These are phyloP conservation scores for Lasioglossum villosulum DNA, from an alignment of 2,888 invertebrate species.

Conservation along the genomic window DNA sequence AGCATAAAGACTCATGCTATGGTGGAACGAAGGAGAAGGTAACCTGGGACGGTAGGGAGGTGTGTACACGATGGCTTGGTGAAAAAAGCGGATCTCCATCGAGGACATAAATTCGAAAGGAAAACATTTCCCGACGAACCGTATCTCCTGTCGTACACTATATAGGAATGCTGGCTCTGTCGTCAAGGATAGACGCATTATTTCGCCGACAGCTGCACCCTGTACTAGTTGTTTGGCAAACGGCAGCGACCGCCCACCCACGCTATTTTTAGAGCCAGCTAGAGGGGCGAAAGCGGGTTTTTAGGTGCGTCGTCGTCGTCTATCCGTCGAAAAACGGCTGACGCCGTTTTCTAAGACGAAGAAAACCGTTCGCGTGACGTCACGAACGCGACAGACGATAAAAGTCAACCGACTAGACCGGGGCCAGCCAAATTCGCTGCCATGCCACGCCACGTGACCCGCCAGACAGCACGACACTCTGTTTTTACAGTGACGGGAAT, in stretches of 20 bases:
- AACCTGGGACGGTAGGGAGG: constrained; percentile 2
- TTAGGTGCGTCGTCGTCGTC: constrained; percentile 44
- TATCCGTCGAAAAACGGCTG: constrained; percentile 47
- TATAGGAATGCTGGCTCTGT: constrained; percentile 45
- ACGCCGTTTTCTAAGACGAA: constrained; percentile 45
- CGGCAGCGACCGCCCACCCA: constrained; percentile 79
- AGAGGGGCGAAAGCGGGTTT: constrained; percentile 57
- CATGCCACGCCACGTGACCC: background rate
- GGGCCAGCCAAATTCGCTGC: constrained; percentile 1
- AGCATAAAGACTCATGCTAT: constrained; percentile 13
- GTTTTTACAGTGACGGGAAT: constrained; percentile 10
- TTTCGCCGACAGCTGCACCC: constrained; percentile 76
- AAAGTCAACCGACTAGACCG: constrained; percentile 10
- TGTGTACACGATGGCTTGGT: background rate
- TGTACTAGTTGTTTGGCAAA: constrained; percentile 75
- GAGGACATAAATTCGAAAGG: constrained; percentile 29
- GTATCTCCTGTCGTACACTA: constrained; percentile 21
- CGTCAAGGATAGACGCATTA: constrained; percentile 61
- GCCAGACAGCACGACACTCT: constrained; percentile 8
- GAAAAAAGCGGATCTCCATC: background rate
- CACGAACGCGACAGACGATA: constrained; percentile 10
- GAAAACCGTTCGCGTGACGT: constrained; percentile 31
- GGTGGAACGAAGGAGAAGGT: constrained; percentile 35
- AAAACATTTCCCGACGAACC: constrained; percentile 10
- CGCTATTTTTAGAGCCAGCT: constrained; percentile 79